Percentiles rank a stretch among this genome's conserved stretches.
phyloP scores from a whole-genome alignment of 92 coral and sea anemone species.

The Palythoa caribaeorum region DNA sequence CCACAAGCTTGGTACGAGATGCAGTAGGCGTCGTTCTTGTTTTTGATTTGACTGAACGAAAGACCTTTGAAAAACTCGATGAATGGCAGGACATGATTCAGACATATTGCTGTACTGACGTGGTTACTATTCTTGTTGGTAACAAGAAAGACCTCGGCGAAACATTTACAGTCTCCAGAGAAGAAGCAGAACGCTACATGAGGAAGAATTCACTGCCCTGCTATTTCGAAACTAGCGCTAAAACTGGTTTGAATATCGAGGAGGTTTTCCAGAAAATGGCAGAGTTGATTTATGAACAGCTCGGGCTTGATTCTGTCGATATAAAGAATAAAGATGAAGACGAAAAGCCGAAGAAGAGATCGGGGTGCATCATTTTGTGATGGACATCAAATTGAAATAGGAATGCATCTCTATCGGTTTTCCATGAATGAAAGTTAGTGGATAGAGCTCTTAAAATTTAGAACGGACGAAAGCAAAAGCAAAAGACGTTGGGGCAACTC shows the following conservation, averaged over 20 bases:
- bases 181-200: constrained; percentile 29
- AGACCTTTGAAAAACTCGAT: background rate
- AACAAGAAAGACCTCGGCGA: constrained; percentile 4
- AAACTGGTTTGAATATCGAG: background rate
- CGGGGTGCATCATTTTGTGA: background rate
- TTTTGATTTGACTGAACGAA: constrained; percentile 21
- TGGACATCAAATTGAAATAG: no score
- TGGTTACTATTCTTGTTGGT: constrained; percentile 17
- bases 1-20: background rate
- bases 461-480: background rate
- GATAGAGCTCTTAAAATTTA: background rate
- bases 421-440: no score
- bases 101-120: background rate
- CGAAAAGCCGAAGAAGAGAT: background rate
- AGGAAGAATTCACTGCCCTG: background rate
- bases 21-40: constrained; percentile 18
- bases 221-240: constrained; percentile 25
- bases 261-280: constrained; percentile 19
- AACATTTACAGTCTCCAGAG: background rate
- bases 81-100: background rate
- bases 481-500: no score
- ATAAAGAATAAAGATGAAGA: background rate
- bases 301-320: constrained; percentile 6
- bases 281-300: constrained; percentile 21
- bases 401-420: no score